A percentile compares a stretch with the other conserved stretches of the same genome.
These are phyloP conservation scores for Euwallacea fornicatus DNA, from an alignment of 1,140 invertebrate genomes.

Conservation along the genomic window DNA sequence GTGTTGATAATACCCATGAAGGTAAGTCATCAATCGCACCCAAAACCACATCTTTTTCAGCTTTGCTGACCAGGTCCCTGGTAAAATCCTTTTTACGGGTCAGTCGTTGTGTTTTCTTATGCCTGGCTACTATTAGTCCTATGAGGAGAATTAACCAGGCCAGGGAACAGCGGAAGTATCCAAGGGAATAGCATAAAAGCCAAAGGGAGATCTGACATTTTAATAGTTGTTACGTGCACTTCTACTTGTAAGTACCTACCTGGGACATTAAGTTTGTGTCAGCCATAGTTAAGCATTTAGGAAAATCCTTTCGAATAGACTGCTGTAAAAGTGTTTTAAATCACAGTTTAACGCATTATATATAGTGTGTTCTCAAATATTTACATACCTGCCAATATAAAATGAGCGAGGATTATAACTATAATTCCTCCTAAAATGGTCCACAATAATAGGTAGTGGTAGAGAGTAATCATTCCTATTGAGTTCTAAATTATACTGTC, in stretches of 20 bases:
- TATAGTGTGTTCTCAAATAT: too few relatives aligned
- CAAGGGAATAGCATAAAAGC: constrained; percentile 14
- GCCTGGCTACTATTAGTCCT: constrained; percentile 13
- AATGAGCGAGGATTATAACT: neutral
- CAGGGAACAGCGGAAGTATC: constrained; percentile 30
- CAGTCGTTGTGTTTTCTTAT: neutral
- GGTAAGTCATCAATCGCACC: constrained; percentile 34
- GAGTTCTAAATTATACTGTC: too few relatives aligned
- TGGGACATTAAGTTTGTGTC: neutral
- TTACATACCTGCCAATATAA: constrained; percentile 3
- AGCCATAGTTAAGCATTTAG: neutral
- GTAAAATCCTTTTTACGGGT: constrained; percentile 20
- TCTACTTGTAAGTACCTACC: neutral
- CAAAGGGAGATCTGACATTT: constrained; percentile 4
- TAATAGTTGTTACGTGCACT: too few relatives aligned
- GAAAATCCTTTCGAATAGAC: neutral
- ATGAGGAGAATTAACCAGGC: constrained; percentile 31
- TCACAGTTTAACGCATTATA: neutral
- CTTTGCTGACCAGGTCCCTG: constrained; percentile 23
- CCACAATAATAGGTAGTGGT: neutral
- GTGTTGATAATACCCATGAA: constrained; percentile 34
- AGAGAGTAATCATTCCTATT: neutral
- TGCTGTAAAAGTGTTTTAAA: neutral
- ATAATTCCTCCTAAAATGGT: neutral
- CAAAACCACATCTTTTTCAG: constrained; percentile 39